Evolutionary conservation across 2,888 invertebrate species (phyloP).

Genomic region (Eucera pruinosa): DNA sequence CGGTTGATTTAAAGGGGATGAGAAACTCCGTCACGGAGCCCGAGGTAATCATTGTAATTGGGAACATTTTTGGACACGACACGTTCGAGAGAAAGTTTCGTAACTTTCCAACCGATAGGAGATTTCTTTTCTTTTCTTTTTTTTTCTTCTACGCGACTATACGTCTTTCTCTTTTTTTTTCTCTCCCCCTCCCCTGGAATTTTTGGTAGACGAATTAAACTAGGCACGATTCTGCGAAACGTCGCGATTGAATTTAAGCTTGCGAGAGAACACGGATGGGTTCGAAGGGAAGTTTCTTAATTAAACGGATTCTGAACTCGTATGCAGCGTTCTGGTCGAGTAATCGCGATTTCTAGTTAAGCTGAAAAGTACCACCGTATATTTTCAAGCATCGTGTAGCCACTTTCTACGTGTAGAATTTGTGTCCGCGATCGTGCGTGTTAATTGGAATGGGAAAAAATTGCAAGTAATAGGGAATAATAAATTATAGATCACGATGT

Average conservation of each 20-base stretch:
- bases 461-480: neutral
- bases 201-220: neutral
- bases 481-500: neutral
- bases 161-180: too few relatives aligned
- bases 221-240: neutral
- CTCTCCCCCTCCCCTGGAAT: too few relatives aligned
- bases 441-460: constrained; percentile 1
- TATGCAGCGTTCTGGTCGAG: neutral
- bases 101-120: neutral
- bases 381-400: neutral
- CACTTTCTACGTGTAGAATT: neutral
- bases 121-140: too few relatives aligned
- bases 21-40: neutral
- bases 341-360: constrained; percentile 3
- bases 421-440: too few relatives aligned
- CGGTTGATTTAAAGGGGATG: constrained; percentile 39
- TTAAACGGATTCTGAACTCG: constrained; percentile 23
- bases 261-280: neutral
- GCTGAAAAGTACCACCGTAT: neutral
- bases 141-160: too few relatives aligned
- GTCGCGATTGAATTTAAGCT: constrained; percentile 4
- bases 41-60: constrained; percentile 41
- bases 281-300: constrained; percentile 23
- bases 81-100: neutral
- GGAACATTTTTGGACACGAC: constrained; percentile 28